Percentiles rank a stretch among this genome's conserved stretches.
Evolutionary conservation across 2,888 invertebrate genomes (phyloP).

Genomic region (Arctia plantaginis): DNA sequence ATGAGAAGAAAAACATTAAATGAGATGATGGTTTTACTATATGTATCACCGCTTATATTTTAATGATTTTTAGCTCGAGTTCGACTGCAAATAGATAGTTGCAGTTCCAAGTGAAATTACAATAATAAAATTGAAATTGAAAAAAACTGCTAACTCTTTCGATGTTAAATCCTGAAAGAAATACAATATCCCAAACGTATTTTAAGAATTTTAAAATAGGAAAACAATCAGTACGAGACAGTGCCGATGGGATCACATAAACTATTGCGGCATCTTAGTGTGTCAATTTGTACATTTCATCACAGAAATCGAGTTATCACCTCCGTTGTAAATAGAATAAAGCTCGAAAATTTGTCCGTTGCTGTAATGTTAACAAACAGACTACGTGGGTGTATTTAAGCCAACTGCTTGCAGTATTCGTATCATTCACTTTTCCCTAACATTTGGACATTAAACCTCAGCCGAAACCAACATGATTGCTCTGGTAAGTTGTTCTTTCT

Average conservation of each 20-base stretch:
- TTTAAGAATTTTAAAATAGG: not conserved
- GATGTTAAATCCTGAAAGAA: too few relatives aligned
- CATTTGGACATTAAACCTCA: conserved; percentile 31
- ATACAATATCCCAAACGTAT: too few relatives aligned
- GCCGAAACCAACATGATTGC: conserved; percentile 61
- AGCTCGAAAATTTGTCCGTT: conserved; percentile 60
- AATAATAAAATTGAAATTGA: not conserved
- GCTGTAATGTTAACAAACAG: conserved; percentile 74
- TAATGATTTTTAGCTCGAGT: too few relatives aligned
- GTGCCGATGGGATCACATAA: not conserved
- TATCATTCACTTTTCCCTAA: conserved; percentile 58
- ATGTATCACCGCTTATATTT: too few relatives aligned
- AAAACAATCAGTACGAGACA: not conserved
- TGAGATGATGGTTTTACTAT: too few relatives aligned
- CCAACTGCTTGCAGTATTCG: conserved; percentile 48
- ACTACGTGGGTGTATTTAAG: conserved; percentile 72
- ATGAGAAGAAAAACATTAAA: too few relatives aligned
- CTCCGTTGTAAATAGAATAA: conserved; percentile 60
- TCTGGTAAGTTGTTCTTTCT: conserved; percentile 65
- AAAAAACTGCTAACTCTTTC: too few relatives aligned
- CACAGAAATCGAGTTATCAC: conserved; percentile 77
- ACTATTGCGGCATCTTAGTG: conserved; percentile 25
- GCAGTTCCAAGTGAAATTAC: not conserved
- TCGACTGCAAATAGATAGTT: too few relatives aligned
- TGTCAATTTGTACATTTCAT: conserved; percentile 64